Conservation (phyloP, 2,888 invertebrate species). For the Drosophila rellima region DNA sequence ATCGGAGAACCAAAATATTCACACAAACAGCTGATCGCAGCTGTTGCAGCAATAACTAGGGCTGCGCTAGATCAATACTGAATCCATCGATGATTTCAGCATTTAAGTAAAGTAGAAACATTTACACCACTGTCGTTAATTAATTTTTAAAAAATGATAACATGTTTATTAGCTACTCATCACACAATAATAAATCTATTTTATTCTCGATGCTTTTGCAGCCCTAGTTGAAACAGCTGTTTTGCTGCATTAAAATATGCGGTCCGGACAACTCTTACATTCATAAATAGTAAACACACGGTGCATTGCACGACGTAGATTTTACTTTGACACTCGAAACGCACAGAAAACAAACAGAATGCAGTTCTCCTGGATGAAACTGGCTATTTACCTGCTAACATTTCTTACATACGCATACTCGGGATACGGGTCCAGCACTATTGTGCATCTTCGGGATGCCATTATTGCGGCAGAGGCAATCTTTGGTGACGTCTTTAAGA, state of each 20-base stretch:
- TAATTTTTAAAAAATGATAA: no score
- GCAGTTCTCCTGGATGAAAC: slow-evolving; percentile 92
- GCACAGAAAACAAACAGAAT: slow-evolving; percentile 85
- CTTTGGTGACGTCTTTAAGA: slow-evolving; percentile 91
- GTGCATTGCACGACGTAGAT: slow-evolving; percentile 1
- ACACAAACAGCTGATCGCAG: slow-evolving; percentile 31
- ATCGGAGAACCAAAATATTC: not conserved
- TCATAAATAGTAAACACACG: slow-evolving; percentile 24
- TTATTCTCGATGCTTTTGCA: no score
- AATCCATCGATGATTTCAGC: no score
- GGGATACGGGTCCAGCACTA: slow-evolving; percentile 91
- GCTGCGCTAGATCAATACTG: no score
- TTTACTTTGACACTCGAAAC: not conserved
- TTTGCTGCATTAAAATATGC: slow-evolving; percentile 42
- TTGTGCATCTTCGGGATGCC: slow-evolving; percentile 91
- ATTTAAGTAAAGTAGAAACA: no score
- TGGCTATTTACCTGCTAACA: slow-evolving; percentile 91
- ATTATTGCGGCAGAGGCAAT: slow-evolving; percentile 92
- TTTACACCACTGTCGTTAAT: no score
- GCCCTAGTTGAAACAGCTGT: slow-evolving; percentile 31
- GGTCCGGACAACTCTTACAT: slow-evolving; percentile 9
- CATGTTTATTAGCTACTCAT: no score
- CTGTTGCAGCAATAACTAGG: slow-evolving; percentile 7
- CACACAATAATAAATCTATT: no score
- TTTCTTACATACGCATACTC: slow-evolving; percentile 93